Base-by-base conservation (phyloP, 2,797 vertebrate species). In the Heliangelus exortis region DNA sequence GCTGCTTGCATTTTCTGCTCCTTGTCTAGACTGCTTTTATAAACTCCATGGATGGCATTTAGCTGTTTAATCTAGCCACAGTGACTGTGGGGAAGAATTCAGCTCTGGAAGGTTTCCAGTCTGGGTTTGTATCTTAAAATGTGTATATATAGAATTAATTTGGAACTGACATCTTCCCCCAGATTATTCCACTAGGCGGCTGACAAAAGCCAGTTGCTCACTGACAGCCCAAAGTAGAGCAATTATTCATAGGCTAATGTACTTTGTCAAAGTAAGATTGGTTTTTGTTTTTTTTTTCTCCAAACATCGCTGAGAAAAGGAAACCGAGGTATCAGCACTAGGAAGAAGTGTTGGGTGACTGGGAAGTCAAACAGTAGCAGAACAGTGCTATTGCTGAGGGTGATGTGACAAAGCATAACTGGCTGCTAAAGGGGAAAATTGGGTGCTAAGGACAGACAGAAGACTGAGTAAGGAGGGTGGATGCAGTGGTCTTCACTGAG, bases 11-110 rank as follows among this genome's bases (percentile, higher is more conserved):
- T 50, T 50, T 72, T 57, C 33, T 63, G 65, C 48, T 87, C 43
- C 34, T 17, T 2, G 1, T 36, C 66, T 65, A 72, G 34, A 29
- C 45, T 43, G 68, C 36, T 25, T 54, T 77, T 84, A 51, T 67
- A 53, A 75, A 73, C 34, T 22, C 72, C 26, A 50, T 50, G 74
- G 43, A 55, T 15, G 25, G 58, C 66, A 75, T 53, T 41, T 87
- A 39, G 66, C 61, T 95, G 47, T 92, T 96, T 94, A 82, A 23
- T 45, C 69, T 79, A 84, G 82, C 83, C 55, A 88, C 18, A 65
- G 61, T 0, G 7, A 78, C 54, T 48, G 9, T 53, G 15, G 20
- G 41, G 15, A 29, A 69, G 29, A 84, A 77, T 82, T 79, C 43
- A 50, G 45, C 76, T 72, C 55, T 89, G 87, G 75, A 89, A 87